These are phyloP conservation scores for Sinopyrophorus schimmeli DNA, from an alignment of 2,888 invertebrate genomes.

Conservation along the genomic window DNA sequence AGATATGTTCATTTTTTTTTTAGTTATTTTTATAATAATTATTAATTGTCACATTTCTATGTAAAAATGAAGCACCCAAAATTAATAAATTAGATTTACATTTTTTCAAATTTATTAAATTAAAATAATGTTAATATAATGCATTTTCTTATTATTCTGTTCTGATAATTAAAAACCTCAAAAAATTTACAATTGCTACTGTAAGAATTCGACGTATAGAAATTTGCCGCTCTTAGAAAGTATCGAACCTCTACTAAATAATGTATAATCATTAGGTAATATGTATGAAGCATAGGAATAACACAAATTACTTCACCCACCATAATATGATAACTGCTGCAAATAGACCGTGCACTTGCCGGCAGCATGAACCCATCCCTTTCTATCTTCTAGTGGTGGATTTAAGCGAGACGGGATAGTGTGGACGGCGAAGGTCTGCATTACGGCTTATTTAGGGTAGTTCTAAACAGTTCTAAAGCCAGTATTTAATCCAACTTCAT, in stretches of 20 bases:
- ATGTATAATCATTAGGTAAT: slow-evolving; percentile 44
- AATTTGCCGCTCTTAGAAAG: slow-evolving; percentile 4
- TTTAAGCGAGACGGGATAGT: slow-evolving; percentile 1
- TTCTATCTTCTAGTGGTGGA: slow-evolving; percentile 6
- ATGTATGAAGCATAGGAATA: slow-evolving; percentile 40
- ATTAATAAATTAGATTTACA: no score
- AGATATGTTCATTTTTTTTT: no score
- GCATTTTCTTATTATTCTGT: no score
- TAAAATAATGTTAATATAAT: no score
- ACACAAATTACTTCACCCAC: slow-evolving; percentile 41
- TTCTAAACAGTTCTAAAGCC: slow-evolving; percentile 23
- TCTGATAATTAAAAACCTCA: no score
- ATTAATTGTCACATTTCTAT: no score
- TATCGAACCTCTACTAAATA: slow-evolving; percentile 33
- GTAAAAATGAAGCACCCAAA: no score
- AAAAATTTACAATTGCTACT: no score
- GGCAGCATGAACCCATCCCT: slow-evolving; percentile 17
- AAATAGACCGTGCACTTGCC: slow-evolving; percentile 25
- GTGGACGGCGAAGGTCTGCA: slow-evolving; percentile 12
- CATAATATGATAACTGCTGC: slow-evolving; percentile 26
- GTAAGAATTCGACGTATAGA: no score
- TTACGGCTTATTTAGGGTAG: slow-evolving; percentile 18
- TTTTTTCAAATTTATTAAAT: no score
- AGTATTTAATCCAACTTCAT: slow-evolving; percentile 23
- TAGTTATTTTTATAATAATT: no score